Percentiles rank a stretch among this genome's conserved stretches.
These are phyloP conservation scores for Doryteuthis pealeii DNA, from an alignment of 1,140 invertebrate species.

Conservation along the genomic window DNA sequence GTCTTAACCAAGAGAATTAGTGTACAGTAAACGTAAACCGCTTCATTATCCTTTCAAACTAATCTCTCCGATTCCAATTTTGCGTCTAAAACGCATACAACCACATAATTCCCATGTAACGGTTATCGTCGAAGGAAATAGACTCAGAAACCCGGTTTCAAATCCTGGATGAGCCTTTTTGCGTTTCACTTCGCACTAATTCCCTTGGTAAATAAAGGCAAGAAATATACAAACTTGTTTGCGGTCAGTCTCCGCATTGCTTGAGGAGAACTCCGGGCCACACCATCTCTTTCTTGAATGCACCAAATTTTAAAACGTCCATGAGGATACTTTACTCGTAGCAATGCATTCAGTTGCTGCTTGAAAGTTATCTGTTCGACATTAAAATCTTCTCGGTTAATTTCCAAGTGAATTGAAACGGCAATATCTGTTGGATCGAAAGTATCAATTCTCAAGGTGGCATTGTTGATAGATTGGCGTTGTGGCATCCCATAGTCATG, in stretches of 20 bases:
- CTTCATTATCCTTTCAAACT: no score
- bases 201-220: neutral
- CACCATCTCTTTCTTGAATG: neutral
- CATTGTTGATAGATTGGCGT: slow-evolving; percentile 12
- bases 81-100: no score
- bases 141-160: no score
- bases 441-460: slow-evolving; percentile 35
- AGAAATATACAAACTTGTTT: neutral
- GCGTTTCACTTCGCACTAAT: no score
- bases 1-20: no score
- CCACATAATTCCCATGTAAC: no score
- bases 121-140: no score
- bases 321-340: neutral
- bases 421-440: slow-evolving; percentile 29
- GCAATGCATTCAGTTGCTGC: neutral
- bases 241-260: neutral
- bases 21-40: no score
- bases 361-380: neutral
- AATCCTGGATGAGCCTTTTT: no score
- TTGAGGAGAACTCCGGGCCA: neutral
- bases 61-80: no score
- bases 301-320: slow-evolving; percentile 2
- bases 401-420: slow-evolving; percentile 20
- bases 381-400: neutral
- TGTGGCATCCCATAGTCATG: slow-evolving; percentile 28